Evolutionary conservation across 2,797 vertebrate genomes (phyloP), one percentile per base, ranked within the genome.

Genomic region (Halcyon chelicuti): DNA sequence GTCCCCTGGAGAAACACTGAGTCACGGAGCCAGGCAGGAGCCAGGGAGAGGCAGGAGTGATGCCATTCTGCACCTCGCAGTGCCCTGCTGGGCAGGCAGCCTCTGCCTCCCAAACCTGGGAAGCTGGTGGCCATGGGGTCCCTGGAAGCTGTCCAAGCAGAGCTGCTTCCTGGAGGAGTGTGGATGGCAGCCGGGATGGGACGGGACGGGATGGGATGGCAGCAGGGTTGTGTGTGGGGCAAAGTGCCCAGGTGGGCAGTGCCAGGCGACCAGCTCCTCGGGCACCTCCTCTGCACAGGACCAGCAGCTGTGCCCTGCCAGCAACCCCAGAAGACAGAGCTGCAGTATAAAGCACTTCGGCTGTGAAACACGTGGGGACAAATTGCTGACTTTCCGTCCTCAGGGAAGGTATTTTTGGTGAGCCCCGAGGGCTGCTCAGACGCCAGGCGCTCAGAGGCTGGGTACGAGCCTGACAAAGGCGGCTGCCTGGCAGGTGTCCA

Each of bases 231-330:
- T 19, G 29, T 8, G 15, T 17, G 23, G 52, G 28, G 60, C 37
- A 9, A 44, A 55, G 49, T 5, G 6, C 20, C 54, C 2, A 1
- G 19, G 29, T 54, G 35, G 29, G 31, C 49, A 70, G 13, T 14
- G 39, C 61, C 42, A 20, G 37, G 57, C 1, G 2, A 61, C 46
- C 19, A 6, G 42, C 28, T 57, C 29, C 15, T 17, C 31, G 15
- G 67, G 31, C 1, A 1, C 28, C 39, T 19, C 46, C 77, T n/a
- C 73, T 9, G 49, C 18, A 8, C 51, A 58, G 55, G 44, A 40
- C 29, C 3, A 3, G 42, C 28, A 33, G 10, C 55, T 25, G 49
- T 1, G 0, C 37, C 29, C 55, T 0, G 0, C 31, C 23, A 51
- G 35, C 54, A 23, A 16, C 9, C 42, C 49, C 42, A 40, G 42